A percentile compares a stretch with the other conserved stretches of the same genome.
Evolutionary conservation across 2,888 invertebrate genomes (phyloP).

Genomic region (Caenorhabditis sp.): DNA sequence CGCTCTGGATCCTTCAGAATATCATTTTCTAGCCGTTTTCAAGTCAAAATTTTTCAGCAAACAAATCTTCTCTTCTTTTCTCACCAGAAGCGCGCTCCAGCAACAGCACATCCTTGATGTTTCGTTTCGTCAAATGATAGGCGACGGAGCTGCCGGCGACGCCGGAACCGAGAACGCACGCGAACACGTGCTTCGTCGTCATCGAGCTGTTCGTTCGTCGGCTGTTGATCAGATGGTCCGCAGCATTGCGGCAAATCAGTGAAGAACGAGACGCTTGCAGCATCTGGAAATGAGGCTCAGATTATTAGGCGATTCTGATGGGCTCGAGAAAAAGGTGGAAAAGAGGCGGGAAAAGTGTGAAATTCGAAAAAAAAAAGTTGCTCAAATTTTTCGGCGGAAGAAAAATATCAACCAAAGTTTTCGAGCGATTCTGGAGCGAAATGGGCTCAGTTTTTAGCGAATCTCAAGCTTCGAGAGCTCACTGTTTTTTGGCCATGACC

Average conservation of each 20-base stretch:
- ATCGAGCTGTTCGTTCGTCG: conserved; percentile 39
- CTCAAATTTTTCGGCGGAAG: too few relatives aligned
- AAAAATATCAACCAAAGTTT: too few relatives aligned
- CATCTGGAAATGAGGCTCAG: conserved; percentile 39
- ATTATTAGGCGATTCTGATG: not conserved
- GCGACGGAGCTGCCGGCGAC: conserved; percentile 84
- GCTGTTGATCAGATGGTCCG: conserved; percentile 28
- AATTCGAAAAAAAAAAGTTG: not conserved
- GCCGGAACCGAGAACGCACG: conserved; percentile 84
- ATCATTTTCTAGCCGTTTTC: too few relatives aligned
- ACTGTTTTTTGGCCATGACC: too few relatives aligned
- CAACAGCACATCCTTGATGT: conserved; percentile 81
- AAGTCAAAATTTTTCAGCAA: conserved; percentile 6
- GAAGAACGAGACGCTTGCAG: conserved; percentile 58
- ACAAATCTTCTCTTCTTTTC: not conserved
- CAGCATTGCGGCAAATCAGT: conserved; percentile 41
- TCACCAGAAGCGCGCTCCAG: conserved; percentile 73
- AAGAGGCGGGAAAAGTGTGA: not conserved
- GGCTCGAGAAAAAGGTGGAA: not conserved
- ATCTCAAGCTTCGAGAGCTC: too few relatives aligned
- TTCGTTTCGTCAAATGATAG: conserved; percentile 84
- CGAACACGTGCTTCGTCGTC: conserved; percentile 71
- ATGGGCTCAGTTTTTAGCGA: too few relatives aligned
- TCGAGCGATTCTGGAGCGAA: too few relatives aligned
- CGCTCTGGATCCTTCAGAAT: too few relatives aligned